These are phyloP conservation scores for Calyptommatus sinebrachiatus DNA, from an alignment of 2,113 vertebrate genomes.

Conservation along the genomic window DNA sequence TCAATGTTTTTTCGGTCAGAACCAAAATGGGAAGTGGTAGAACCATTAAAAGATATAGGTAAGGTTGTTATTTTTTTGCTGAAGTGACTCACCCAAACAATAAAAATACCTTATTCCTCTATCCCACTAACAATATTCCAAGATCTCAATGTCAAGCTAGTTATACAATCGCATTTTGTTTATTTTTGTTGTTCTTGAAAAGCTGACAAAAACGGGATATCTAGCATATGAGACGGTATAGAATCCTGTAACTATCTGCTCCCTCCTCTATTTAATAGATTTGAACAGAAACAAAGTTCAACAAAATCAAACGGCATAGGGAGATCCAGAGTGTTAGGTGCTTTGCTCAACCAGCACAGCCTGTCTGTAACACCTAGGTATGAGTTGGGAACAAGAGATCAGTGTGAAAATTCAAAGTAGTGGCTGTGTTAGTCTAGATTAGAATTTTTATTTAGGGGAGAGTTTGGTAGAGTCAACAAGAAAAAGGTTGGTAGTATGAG, in stretches of 20 bases:
- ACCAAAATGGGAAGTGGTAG: conserved; percentile 93
- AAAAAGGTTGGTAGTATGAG: too few relatives aligned
- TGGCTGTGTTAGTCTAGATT: too few relatives aligned
- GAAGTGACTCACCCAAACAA: not conserved
- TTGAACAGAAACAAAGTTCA: too few relatives aligned
- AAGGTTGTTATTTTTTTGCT: conserved; percentile 46
- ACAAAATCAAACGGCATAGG: too few relatives aligned
- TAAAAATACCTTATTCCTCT: not conserved
- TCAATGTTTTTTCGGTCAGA: conserved; percentile 99
- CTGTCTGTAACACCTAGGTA: too few relatives aligned
- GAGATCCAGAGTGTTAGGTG: too few relatives aligned
- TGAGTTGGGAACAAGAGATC: too few relatives aligned
- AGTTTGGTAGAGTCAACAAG: too few relatives aligned
- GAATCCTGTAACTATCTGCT: not conserved
- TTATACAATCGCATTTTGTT: not conserved
- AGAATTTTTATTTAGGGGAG: too few relatives aligned
- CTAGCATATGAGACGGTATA: not conserved
- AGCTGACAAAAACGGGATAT: not conserved
- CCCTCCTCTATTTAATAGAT: not conserved
- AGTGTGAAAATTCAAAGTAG: too few relatives aligned
- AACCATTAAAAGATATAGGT: conserved; percentile 95
- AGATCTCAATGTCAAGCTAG: not conserved
- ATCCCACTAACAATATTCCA: not conserved
- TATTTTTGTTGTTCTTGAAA: too few relatives aligned
- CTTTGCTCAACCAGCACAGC: too few relatives aligned